Evolutionary conservation across 2,113 vertebrate species (phyloP).

Genomic region (Conger conger): DNA sequence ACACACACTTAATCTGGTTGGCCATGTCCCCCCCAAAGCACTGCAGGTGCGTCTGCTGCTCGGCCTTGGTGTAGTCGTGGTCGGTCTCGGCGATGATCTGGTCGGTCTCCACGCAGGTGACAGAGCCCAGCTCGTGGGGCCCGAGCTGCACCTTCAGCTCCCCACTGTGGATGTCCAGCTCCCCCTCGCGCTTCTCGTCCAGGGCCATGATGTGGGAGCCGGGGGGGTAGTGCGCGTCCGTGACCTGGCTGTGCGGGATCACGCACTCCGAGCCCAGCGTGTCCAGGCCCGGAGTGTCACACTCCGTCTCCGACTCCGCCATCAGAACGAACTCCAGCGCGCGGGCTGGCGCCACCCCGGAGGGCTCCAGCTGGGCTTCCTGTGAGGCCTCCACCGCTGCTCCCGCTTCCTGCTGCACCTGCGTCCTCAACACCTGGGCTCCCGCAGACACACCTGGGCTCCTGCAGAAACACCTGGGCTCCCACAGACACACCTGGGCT

Average conservation of each 20-base stretch:
- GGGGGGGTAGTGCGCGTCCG: slow-evolving; percentile 73
- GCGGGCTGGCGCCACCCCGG: slow-evolving; percentile 55
- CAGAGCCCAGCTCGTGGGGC: slow-evolving; percentile 60
- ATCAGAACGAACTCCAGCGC: slow-evolving; percentile 79
- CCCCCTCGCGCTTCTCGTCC: slow-evolving; percentile 71
- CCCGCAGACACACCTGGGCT: too few relatives aligned
- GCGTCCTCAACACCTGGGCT: too few relatives aligned
- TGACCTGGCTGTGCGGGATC: slow-evolving; percentile 77
- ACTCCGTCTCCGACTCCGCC: slow-evolving; percentile 80
- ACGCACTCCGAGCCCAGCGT: slow-evolving; percentile 81
- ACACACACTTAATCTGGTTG: slow-evolving; percentile 50
- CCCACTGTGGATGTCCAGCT: slow-evolving; percentile 68
- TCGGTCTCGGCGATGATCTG: slow-evolving; percentile 69
- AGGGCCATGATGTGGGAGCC: slow-evolving; percentile 75
- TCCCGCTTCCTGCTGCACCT: neutral
- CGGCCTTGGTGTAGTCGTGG: slow-evolving; percentile 75
- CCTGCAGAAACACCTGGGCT: too few relatives aligned
- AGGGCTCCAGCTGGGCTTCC: neutral
- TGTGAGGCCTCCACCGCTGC: neutral
- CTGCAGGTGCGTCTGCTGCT: slow-evolving; percentile 69
- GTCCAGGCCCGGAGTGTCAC: slow-evolving; percentile 79
- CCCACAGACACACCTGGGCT: too few relatives aligned
- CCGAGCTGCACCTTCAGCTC: slow-evolving; percentile 70
- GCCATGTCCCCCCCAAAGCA: slow-evolving; percentile 65
- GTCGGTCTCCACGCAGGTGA: slow-evolving; percentile 67